Conservation (phyloP, 2,888 invertebrate genomes). For the Drosophila mettleri region DNA sequence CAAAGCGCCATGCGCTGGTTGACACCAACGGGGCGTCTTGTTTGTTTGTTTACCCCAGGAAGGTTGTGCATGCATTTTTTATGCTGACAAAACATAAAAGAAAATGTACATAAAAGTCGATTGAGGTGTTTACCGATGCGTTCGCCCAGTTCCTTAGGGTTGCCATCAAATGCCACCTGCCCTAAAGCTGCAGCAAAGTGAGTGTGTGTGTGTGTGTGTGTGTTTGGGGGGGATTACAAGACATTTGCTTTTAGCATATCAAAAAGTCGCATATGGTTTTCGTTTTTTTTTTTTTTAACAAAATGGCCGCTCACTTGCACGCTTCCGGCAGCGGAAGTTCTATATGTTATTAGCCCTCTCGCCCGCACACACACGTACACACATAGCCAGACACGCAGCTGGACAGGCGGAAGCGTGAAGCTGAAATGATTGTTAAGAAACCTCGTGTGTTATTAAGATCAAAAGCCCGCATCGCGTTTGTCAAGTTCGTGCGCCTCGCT, state of each 20-base stretch:
- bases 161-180: constrained; percentile 36
- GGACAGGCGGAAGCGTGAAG: constrained; percentile 67
- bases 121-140: constrained; percentile 74
- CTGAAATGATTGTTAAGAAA: constrained; percentile 68
- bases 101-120: constrained; percentile 74
- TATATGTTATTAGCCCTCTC: constrained; percentile 69
- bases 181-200: not conserved
- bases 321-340: constrained; percentile 72
- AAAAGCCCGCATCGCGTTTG: constrained; percentile 64
- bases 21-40: constrained; percentile 60
- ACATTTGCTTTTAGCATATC: constrained; percentile 65
- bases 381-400: constrained; percentile 28
- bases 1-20: constrained; percentile 47
- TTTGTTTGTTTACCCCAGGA: constrained; percentile 65
- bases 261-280: constrained; percentile 42
- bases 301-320: constrained; percentile 72
- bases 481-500: constrained; percentile 55
- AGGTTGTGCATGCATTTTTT: constrained; percentile 74
- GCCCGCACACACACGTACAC: not conserved
- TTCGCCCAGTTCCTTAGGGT: constrained; percentile 60
- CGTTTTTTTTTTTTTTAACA: constrained; percentile 18
- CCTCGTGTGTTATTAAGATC: constrained; percentile 56
- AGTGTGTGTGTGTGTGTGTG: not conserved
- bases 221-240: constrained; percentile 32
- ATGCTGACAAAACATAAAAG: constrained; percentile 75